phyloP scores from a whole-genome alignment of 2,797 vertebrate genomes.

The Argya squamiceps region DNA sequence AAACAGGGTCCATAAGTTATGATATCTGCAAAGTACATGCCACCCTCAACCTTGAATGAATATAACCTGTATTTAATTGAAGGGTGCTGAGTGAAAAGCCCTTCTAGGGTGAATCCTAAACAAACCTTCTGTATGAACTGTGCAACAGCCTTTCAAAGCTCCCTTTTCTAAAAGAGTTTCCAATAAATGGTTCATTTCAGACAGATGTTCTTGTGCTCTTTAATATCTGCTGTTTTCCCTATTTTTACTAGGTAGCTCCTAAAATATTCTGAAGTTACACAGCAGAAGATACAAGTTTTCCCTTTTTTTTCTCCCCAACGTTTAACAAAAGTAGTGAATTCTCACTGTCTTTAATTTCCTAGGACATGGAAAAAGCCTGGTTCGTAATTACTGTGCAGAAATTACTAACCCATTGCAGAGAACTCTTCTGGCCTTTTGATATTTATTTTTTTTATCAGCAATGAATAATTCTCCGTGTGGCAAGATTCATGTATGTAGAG shows the following conservation, averaged over 20 bases:
- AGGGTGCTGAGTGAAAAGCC: neutral
- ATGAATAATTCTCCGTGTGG: neutral
- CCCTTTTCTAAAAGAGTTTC: neutral
- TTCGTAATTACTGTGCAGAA: neutral
- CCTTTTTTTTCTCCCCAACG: accelerated
- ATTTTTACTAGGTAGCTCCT: neutral
- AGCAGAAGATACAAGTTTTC: neutral
- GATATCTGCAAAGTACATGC: neutral
- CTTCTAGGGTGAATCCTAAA: neutral
- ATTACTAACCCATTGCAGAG: neutral
- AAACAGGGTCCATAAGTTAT: neutral
- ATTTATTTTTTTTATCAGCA: neutral
- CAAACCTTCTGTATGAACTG: neutral
- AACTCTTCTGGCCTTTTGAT: neutral
- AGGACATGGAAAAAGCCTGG: neutral
- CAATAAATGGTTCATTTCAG: neutral
- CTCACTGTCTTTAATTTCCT: neutral
- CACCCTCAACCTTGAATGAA: neutral
- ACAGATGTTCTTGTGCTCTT: neutral
- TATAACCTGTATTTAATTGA: neutral
- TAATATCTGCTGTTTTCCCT: neutral
- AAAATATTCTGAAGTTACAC: neutral
- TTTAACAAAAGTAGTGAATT: neutral
- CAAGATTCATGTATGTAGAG: neutral
- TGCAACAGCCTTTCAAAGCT: neutral